Evolutionary conservation across 2,797 vertebrate genomes (phyloP).

Genomic region (Neoniphon sammara): DNA sequence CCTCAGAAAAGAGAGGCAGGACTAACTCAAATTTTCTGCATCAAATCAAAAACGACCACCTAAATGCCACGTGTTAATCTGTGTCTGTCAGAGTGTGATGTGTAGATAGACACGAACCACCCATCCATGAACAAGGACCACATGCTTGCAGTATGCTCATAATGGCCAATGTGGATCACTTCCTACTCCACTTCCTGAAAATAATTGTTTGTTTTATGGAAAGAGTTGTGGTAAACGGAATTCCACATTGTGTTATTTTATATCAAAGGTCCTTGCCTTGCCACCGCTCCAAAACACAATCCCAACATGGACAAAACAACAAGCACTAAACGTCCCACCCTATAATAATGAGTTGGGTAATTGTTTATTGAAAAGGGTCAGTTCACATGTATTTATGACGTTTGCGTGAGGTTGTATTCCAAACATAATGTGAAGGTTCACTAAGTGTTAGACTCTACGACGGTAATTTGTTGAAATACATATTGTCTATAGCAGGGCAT

Average conservation of each 20-base stretch:
- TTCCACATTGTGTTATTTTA: conserved; percentile 44
- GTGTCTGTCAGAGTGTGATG: conserved; percentile 38
- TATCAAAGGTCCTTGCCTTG: conserved; percentile 49
- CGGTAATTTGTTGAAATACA: conserved; percentile 34
- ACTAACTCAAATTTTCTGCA: too few species aligned
- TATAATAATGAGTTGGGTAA: conserved; percentile 62
- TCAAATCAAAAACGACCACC: too few species aligned
- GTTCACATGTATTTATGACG: conserved; percentile 45
- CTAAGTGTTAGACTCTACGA: conserved; percentile 23
- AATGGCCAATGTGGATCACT: conserved; percentile 44
- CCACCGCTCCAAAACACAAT: conserved; percentile 58
- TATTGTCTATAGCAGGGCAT: conserved; percentile 22
- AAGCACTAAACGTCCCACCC: conserved; percentile 48
- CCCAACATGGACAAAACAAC: conserved; percentile 36
- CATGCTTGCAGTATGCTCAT: conserved; percentile 47
- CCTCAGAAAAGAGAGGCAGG: too few species aligned
- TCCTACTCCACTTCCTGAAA: conserved; percentile 56
- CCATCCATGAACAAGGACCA: conserved; percentile 53
- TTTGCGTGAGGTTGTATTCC: conserved; percentile 43
- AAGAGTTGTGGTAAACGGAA: conserved; percentile 60
- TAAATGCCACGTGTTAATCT: conserved; percentile 9
- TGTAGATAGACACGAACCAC: conserved; percentile 23
- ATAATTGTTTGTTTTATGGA: conserved; percentile 70
- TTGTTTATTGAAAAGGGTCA: conserved; percentile 65
- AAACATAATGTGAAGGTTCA: conserved; percentile 43